Base-by-base conservation (phyloP, 2,888 invertebrate species). In the Bimastos eiseni region DNA sequence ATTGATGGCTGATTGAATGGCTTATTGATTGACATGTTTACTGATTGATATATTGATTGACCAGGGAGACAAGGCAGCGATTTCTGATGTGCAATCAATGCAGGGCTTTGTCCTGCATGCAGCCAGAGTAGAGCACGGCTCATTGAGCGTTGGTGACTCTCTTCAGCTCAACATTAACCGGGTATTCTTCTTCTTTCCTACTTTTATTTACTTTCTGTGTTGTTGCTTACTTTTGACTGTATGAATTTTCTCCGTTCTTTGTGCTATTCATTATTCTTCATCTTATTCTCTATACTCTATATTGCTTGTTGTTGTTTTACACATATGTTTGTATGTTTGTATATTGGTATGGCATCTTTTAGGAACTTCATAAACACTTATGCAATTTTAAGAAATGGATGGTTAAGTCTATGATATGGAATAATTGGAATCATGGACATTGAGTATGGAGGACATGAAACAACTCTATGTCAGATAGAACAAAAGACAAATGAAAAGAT, bases 21-120 rank as follows among this genome's bases (percentile, higher is more conserved):
- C 49, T 70, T 6, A 70, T n/a, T 70, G 4, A n/a, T 8, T 70
- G 70, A 70, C 0, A n/a, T 30, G 8, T 6, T 70, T 8, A 70
- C 3, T 70, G 30, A 70, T 30, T 70, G 30, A n/a, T 8, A 17
- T 17, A 34, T 86, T 86, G 37, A 86, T 86, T 86, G 36, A 89
- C 24, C 70, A 91, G 91, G 91, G 90, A 84, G 19, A 91, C 91
- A 89, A 89, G n/a, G 90, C 92, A 86, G 44, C 86, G 34, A 93
- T 95, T 2, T 83, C 83, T 11, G 93, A 94, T 91, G 94, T 94
- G 0, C 94, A 94, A 92, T 97, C 98, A 30, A 97, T 97, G 93
- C 98, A 97, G 90, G 99, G 98, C 21, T 99, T 98, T 95, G 97
- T 99, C 84, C 95, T 99, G 36, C 99, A 99, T 94, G 97, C 97